Base-by-base conservation (phyloP, 2,797 vertebrate species). In the Myotis findleyi region DNA sequence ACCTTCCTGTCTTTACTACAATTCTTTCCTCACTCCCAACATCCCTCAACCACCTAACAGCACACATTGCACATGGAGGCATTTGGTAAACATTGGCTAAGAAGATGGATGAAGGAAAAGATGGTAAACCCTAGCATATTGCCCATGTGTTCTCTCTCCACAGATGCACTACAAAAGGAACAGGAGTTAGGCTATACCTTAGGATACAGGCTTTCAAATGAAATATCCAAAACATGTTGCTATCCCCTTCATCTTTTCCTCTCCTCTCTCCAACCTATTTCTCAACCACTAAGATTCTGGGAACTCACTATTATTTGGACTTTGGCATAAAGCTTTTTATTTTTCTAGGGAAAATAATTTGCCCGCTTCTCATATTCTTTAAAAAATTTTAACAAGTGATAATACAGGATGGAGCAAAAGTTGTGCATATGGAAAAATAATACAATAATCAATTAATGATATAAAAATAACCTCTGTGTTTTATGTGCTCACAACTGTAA, bases 321-420 rank as follows among this genome's bases (percentile, higher is more conserved):
- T 92, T 69, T 5, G 11, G 21, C 27, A 96, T 47, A 72, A 86
- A 85, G 8, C 17, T 72, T 71, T 2, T 6, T 72, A 27, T 80
- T 86, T 82, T 91, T 30, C 23, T 49, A 84, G 49, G 23, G 62
- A 55, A 93, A 95, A 91, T 85, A 69, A 92, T 79, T 75, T n/a
- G 21, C 86, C 3, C 2, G 25, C 13, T 64, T 64, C 41, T 86
- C 20, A 53, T 64, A 69, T 73, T 44, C 27, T 73, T 91, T 21
- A 44, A 64, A 64, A 53, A 14, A 5, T 7, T 21, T 33, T 51
- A 75, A 51, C 38, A 72, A 27, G 27, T 11, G n/a, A 23, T 33
- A 38, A 23, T 36, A 51, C 10, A 68, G 13, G 36, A 38, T 38
- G 5, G 2, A 23, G 68, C 36, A 69, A 69, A 69, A 69, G 68